Conservation (phyloP, 2,888 invertebrate genomes). For the Andrena haemorrhoa region DNA sequence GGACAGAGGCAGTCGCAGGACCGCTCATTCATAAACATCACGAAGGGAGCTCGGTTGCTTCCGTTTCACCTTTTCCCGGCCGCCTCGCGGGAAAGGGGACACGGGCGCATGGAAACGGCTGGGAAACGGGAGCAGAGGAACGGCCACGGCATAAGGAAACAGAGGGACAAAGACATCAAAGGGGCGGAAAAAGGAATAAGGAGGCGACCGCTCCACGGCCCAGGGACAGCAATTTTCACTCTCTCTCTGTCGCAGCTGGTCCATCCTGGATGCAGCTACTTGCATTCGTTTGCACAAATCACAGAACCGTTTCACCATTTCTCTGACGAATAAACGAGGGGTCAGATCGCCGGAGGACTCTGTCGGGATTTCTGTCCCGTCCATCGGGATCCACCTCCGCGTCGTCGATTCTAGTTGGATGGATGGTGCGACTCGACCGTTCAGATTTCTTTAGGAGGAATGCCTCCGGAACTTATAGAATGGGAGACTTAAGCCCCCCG, state of each 20-base stretch:
- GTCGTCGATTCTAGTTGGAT: not conserved
- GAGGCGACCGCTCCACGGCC: conserved; percentile 34
- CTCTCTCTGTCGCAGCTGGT: conserved; percentile 57
- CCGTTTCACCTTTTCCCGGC: conserved; percentile 55
- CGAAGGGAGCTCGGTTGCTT: conserved; percentile 14
- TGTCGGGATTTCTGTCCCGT: conserved; percentile 15
- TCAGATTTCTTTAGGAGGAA: not conserved
- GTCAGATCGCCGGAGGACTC: conserved; percentile 34
- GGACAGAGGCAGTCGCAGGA: conserved; percentile 51
- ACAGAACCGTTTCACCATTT: conserved; percentile 41
- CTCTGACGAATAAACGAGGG: conserved; percentile 55
- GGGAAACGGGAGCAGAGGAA: not conserved
- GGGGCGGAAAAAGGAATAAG: conserved; percentile 52
- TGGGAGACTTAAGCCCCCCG: no score
- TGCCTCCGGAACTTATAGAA: no score
- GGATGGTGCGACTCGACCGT: not conserved
- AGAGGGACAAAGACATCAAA: conserved; percentile 65
- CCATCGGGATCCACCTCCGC: conserved; percentile 8
- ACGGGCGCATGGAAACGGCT: conserved; percentile 7
- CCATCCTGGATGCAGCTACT: conserved; percentile 42
- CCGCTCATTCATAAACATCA: conserved; percentile 78
- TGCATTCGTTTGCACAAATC: conserved; percentile 66
- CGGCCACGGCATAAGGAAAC: conserved; percentile 32
- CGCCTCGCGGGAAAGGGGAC: conserved; percentile 18
- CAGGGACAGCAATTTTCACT: conserved; percentile 72